These are phyloP conservation scores for Cottus gobio DNA, from an alignment of 2,113 vertebrate species.

Conservation along the genomic window DNA sequence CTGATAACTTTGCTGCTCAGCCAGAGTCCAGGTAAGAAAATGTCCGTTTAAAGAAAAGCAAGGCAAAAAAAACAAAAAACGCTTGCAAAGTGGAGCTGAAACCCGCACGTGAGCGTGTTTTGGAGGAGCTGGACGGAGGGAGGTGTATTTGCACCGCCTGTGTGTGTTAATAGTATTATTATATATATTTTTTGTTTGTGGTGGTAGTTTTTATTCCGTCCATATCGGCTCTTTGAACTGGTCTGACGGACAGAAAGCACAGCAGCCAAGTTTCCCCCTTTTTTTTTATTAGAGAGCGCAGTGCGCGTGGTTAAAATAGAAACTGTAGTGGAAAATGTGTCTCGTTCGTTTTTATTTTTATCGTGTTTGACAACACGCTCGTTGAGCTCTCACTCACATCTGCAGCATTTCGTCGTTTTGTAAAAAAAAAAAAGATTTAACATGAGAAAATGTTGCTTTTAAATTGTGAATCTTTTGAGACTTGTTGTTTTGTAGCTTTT, in stretches of 20 bases:
- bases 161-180: not conserved
- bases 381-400: not conserved
- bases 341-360: not conserved
- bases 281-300: not conserved
- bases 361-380: slow-evolving; percentile 43
- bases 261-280: slow-evolving; percentile 28
- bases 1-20: slow-evolving; percentile 75
- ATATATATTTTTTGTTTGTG: not conserved
- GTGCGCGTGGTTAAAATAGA: slow-evolving; percentile 18
- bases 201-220: not conserved
- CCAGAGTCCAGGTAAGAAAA: slow-evolving; percentile 78
- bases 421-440: not conserved
- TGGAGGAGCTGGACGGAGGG: slow-evolving; percentile 3
- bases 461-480: not conserved
- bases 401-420: not conserved
- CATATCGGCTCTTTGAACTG: not conserved
- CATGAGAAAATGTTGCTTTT: not conserved
- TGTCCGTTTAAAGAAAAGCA: not conserved
- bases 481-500: not conserved
- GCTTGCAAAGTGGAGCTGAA: not conserved
- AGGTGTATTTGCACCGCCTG: slow-evolving; percentile 2
- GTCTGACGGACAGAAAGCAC: not conserved
- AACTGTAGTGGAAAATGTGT: slow-evolving; percentile 19
- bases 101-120: slow-evolving; percentile 28
- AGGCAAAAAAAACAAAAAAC: no score